phyloP scores from a whole-genome alignment of 2,113 vertebrate species.

The Eptesicus fuscus region DNA sequence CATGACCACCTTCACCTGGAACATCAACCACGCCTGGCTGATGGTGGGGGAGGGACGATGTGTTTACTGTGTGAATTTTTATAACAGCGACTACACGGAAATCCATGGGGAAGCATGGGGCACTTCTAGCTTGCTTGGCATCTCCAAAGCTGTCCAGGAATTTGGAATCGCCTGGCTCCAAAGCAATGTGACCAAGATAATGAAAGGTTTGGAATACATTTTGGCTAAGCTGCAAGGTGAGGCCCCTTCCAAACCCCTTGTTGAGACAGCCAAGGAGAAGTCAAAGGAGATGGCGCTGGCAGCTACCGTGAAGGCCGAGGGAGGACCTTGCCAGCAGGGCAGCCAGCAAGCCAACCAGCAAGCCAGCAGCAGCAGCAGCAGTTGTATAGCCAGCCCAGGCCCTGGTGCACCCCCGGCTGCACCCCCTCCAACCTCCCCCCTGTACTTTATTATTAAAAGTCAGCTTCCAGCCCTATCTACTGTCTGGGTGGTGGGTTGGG shows the following conservation, averaged over 20 bases:
- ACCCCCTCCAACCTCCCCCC: neutral
- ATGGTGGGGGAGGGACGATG: no score
- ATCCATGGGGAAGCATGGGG: conserved; percentile 95
- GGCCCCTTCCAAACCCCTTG: conserved; percentile 90
- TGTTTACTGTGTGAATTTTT: conserved; percentile 69
- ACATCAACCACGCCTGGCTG: no score
- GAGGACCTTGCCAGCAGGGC: conserved; percentile 93
- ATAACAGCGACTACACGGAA: conserved; percentile 69
- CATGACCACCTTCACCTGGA: no score
- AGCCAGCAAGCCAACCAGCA: conserved; percentile 81
- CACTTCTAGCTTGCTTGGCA: conserved; percentile 91
- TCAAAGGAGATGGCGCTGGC: conserved; percentile 94
- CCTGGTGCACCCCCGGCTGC: neutral
- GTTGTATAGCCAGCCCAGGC: conserved; percentile 19
- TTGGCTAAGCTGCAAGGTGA: conserved; percentile 97
- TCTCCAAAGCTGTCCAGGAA: conserved; percentile 96
- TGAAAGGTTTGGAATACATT: conserved; percentile 95
- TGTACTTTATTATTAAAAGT: conserved; percentile 50
- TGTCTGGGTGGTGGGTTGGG: neutral
- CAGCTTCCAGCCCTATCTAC: neutral
- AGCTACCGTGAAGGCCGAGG: conserved; percentile 95
- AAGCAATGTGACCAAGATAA: conserved; percentile 93
- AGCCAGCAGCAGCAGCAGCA: conserved; percentile 90
- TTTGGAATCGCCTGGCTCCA: conserved; percentile 96
- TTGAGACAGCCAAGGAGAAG: conserved; percentile 90